These are phyloP conservation scores for Neopelma chrysocephalum DNA, from an alignment of 2,797 vertebrate genomes.

Conservation along the genomic window DNA sequence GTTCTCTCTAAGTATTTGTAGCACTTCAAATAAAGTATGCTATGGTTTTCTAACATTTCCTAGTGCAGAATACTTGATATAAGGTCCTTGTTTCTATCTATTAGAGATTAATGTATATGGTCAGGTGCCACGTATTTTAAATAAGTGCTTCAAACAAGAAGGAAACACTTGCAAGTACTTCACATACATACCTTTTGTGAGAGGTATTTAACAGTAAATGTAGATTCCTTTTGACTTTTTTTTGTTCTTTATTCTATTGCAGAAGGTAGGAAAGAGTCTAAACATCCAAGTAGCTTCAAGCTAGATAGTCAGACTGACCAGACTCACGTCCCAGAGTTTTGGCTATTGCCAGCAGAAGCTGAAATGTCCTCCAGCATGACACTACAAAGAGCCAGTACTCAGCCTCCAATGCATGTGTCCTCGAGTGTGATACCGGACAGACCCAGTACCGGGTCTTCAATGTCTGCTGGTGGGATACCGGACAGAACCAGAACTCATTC, in stretches of 20 bases:
- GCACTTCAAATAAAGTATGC: neutral
- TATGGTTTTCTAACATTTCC: neutral
- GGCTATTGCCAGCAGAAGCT: conserved; percentile 59
- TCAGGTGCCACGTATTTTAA: neutral
- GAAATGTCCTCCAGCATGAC: neutral
- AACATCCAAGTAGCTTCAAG: conserved; percentile 54
- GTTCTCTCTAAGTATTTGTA: neutral
- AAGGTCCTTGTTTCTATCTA: neutral
- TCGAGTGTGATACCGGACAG: neutral
- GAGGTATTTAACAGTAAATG: neutral
- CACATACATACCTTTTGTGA: neutral
- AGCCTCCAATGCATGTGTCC: neutral
- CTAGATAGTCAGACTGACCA: conserved; percentile 40
- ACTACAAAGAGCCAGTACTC: neutral
- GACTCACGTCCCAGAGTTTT: conserved; percentile 32
- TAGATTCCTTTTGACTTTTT: neutral
- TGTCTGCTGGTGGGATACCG: too few relatives aligned
- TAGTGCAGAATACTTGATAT: neutral
- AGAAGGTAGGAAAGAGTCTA: conserved; percentile 54
- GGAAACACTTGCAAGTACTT: neutral
- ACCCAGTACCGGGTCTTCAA: too few relatives aligned
- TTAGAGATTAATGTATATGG: neutral
- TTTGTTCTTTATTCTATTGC: neutral
- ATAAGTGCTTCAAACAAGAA: neutral
- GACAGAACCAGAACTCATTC: neutral